phyloP scores from a whole-genome alignment of 2,113 vertebrate genomes.

The Pionites leucogaster region DNA sequence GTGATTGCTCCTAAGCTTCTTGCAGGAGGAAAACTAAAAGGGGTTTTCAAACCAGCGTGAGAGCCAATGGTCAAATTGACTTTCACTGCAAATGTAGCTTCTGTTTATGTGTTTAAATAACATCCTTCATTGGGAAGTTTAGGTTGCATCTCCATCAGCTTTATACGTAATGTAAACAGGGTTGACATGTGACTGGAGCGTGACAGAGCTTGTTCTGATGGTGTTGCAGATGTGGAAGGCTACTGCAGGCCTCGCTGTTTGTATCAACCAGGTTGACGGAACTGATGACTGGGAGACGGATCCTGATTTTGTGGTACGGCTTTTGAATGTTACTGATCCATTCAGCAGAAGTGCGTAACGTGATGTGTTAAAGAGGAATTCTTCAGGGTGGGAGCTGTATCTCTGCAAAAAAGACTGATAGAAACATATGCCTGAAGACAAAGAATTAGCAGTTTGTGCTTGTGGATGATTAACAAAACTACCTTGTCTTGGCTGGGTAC shows the following conservation, averaged over 20 bases:
- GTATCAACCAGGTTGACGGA: conserved; percentile 76
- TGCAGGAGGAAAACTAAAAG: background rate
- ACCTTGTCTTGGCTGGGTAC: background rate
- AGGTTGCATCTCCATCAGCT: background rate
- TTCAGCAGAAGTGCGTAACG: accelerated
- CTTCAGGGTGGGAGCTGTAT: accelerated
- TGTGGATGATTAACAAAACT: background rate
- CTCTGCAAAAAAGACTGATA: background rate
- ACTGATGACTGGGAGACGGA: conserved; percentile 97
- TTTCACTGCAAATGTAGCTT: background rate
- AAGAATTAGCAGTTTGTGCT: background rate
- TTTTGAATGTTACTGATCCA: background rate
- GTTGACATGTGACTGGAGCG: background rate
- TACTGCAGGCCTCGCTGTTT: conserved; percentile 84
- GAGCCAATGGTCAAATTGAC: background rate
- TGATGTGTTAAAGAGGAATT: accelerated
- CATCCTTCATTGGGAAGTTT: background rate
- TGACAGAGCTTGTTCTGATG: conserved; percentile 27
- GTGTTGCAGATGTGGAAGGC: conserved; percentile 93
- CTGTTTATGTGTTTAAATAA: background rate
- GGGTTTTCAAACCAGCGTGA: background rate
- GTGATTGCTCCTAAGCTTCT: background rate
- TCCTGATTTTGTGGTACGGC: conserved; percentile 92
- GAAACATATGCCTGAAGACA: background rate
- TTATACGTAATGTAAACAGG: accelerated